These are phyloP conservation scores for Dasysyrphus tricinctus DNA, from an alignment of 2,888 invertebrate genomes.

Conservation along the genomic window DNA sequence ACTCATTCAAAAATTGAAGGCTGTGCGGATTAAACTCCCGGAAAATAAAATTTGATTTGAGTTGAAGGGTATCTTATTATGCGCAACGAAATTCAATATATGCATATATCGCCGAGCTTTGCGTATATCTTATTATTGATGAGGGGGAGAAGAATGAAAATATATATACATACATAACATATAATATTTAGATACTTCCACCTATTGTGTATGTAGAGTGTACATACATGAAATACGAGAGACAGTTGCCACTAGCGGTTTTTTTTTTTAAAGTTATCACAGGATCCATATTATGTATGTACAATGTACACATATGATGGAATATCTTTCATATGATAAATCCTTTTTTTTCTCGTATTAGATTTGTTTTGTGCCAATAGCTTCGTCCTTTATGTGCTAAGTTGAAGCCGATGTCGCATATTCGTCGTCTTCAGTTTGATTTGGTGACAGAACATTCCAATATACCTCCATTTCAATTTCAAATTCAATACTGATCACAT, in stretches of 20 bases:
- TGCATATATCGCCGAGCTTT: conserved; percentile 61
- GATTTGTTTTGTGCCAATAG: conserved; percentile 17
- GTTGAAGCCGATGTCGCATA: conserved; percentile 32
- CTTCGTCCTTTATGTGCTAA: conserved; percentile 26
- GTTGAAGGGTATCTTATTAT: conserved; percentile 75
- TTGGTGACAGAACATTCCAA: conserved; percentile 71
- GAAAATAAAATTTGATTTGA: conserved; percentile 76
- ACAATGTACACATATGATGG: conserved; percentile 36
- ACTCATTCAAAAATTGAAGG: conserved; percentile 58
- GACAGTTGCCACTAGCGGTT: conserved; percentile 68
- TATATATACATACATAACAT: conserved; percentile 15
- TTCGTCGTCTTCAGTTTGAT: conserved; percentile 66
- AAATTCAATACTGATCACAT: conserved; percentile 73
- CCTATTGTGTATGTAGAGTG: conserved; percentile 42
- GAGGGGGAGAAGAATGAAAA: conserved; percentile 24
- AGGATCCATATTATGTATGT: conserved; percentile 46
- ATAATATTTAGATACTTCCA: conserved; percentile 20
- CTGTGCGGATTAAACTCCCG: conserved; percentile 62
- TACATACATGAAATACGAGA: conserved; percentile 35
- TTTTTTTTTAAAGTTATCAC: conserved; percentile 51
- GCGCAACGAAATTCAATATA: conserved; percentile 74
- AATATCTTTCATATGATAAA: conserved; percentile 69
- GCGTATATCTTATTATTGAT: conserved; percentile 74
- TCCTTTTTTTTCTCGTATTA: conserved; percentile 58
- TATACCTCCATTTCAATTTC: conserved; percentile 67